Base-by-base conservation (phyloP, 2,797 vertebrate genomes). In the Galagoides demidoff region DNA sequence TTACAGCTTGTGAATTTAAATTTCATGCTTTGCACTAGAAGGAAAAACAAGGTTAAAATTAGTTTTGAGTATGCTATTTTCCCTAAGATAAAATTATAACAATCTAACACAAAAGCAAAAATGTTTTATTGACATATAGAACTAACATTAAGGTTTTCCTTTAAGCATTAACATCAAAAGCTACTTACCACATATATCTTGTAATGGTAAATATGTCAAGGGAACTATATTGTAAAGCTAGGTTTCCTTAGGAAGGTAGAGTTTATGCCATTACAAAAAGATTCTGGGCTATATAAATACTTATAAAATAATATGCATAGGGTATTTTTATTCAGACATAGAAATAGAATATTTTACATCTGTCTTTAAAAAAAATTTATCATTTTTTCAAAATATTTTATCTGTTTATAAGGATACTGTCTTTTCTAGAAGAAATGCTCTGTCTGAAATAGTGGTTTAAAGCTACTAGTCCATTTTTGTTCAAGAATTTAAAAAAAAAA, bases 1-100 rank as follows among this genome's bases (percentile, higher is more conserved):
- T 20, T 90, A 45, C n/a, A 89, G 34, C 16, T 71, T 74, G 71
- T 79, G 22, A 85, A 79, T 96, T 96, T 84, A 90, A 90, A 83
- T 59, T 85, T 74, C 64, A 91, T 79, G 57, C 23, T 70, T 31
- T 34, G n/a, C 52, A 70, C 9, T 90, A 5, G 12, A 71, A 92
- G 37, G 88, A 93, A 10, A 23, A 12, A 20, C 4, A 95, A 55
- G 3, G n/a, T 92, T 92, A 85, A 88, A 93, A 63, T 83, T 83
- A 55, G 49, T 88, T 96, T 93, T 71, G 12, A 45, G 68, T 85
- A 57, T 90, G n/a, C 5, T 45, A 31, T 73, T 92, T 90, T 87
- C 22, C 76, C 52, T 85, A 71, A 77, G 14, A 45, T 70, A 79
- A 90, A 96, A 88, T 31, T 79, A 81, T 59, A 71, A 64, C 5